A percentile compares a stretch with the other conserved stretches of the same genome.
Evolutionary conservation across 2,113 vertebrate species (phyloP).

Genomic region (Neotoma lepida): DNA sequence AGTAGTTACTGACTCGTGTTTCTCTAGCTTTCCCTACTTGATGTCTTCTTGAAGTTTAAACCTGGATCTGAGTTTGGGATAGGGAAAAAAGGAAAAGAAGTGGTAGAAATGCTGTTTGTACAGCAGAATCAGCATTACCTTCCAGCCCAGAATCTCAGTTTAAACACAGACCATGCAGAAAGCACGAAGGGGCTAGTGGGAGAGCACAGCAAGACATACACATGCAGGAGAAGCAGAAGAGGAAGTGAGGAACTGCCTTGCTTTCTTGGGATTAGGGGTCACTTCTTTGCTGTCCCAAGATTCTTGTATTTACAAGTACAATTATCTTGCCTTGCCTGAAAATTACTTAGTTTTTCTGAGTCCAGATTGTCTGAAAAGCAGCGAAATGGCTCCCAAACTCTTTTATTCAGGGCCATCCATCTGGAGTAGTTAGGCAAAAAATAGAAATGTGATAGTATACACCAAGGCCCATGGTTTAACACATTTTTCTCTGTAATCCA

Average conservation of each 20-base stretch:
- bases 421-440: slow-evolving; percentile 19
- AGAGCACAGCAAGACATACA: slow-evolving; percentile 56
- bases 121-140: not conserved
- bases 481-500: slow-evolving; percentile 48
- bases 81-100: slow-evolving; percentile 2
- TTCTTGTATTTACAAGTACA: not conserved
- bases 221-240: slow-evolving; percentile 76
- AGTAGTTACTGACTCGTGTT: not conserved
- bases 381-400: slow-evolving; percentile 14
- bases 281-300: slow-evolving; percentile 42
- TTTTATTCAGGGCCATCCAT: not conserved
- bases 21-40: not conserved
- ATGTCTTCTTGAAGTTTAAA: slow-evolving; percentile 18
- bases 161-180: slow-evolving; percentile 76
- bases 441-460: slow-evolving; percentile 40
- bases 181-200: slow-evolving; percentile 29
- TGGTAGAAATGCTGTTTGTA: slow-evolving; percentile 52
- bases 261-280: not conserved
- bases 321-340: slow-evolving; percentile 40
- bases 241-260: not conserved
- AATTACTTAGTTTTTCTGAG: slow-evolving; percentile 28
- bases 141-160: slow-evolving; percentile 56
- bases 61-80: slow-evolving; percentile 34
- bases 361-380: slow-evolving; percentile 32
- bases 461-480: not conserved